Evolutionary conservation across 2,888 invertebrate species (phyloP), one percentile per base, ranked within the genome.

Genomic region (Rapana venosa): DNA sequence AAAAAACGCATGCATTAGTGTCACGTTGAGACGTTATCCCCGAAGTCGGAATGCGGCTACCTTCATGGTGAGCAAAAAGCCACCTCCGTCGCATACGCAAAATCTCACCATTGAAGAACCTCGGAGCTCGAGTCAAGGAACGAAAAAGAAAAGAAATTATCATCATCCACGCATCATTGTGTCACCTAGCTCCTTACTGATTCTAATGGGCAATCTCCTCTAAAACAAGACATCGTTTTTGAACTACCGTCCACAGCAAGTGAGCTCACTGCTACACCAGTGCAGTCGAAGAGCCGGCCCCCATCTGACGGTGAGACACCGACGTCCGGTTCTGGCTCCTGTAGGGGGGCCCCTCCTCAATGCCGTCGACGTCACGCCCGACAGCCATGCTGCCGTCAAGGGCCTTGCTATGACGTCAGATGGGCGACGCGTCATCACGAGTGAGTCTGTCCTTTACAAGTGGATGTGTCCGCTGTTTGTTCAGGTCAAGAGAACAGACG

Each of bases 341-440:
- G n/a, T 74, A 8, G 74, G 74, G 30, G 74, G 74, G 4, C 74
- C n/a, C 2, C 74, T 74, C 74, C 26, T 74, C 74, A 74, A n/a
- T 26, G 17, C 22, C n/a, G 30, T 74, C 26, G 2, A 74, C 74
- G 74, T 74, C 74, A 74, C 26, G n/a, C 74, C 22, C n/a, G 74
- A 26, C 74, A 8, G 26, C 4, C n/a, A 2, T 74, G 74, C 17
- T 26, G 74, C 26, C 74, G 26, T n/a, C 74, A 74, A 2, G 11
- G 30, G 74, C 30, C 74, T 74, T 26, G 74, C 30, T 4, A 74
- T 74, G n/a, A 74, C 74, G 74, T 74, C 74, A 74, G 74, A 74
- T n/a, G 74, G 74, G n/a, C 74, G 30, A 74, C 74, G 74, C 74
- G 74, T 74, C 74, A 74, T 74, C 74, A 74, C 74, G 26, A 74